Conservation (phyloP, 1,140 invertebrate species). For the Lethrus apterus region DNA sequence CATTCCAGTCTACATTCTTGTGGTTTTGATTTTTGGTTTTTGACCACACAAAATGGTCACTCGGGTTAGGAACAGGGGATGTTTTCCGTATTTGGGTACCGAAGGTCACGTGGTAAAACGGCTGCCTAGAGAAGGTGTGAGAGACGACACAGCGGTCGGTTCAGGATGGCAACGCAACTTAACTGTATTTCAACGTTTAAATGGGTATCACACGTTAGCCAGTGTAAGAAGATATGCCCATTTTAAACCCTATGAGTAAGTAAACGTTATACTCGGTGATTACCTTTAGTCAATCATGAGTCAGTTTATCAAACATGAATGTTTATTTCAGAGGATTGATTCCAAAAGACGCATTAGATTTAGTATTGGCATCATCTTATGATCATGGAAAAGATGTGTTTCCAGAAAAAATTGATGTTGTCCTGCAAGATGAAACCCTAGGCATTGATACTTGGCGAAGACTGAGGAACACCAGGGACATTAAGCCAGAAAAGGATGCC, state of each 20-base stretch:
- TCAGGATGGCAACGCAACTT: slow-evolving; percentile 39
- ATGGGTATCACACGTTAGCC: slow-evolving; percentile 54
- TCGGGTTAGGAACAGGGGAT: slow-evolving; percentile 43
- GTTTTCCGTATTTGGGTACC: slow-evolving; percentile 46
- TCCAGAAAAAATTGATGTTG: slow-evolving; percentile 50
- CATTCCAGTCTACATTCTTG: too few species aligned
- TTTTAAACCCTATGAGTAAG: slow-evolving; percentile 39
- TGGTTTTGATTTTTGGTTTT: too few species aligned
- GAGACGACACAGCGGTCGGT: slow-evolving; percentile 35
- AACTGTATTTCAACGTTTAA: slow-evolving; percentile 47
- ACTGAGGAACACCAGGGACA: slow-evolving; percentile 49
- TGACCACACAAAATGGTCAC: slow-evolving; percentile 6
- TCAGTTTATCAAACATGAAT: not conserved
- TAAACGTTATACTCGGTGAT: too few species aligned
- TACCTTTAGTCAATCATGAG: too few species aligned
- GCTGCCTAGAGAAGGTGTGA: slow-evolving; percentile 38
- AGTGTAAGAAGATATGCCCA: slow-evolving; percentile 46
- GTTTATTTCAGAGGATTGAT: slow-evolving; percentile 37
- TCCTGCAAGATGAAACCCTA: slow-evolving; percentile 51
- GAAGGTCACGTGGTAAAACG: slow-evolving; percentile 50
- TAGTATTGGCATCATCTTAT: slow-evolving; percentile 50
- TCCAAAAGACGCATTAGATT: slow-evolving; percentile 54
- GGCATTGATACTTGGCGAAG: slow-evolving; percentile 47
- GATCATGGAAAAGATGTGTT: slow-evolving; percentile 53
- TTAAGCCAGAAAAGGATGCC: slow-evolving; percentile 36